Conservation (phyloP, 2,888 invertebrate genomes). For the Coelopa pilipes region DNA sequence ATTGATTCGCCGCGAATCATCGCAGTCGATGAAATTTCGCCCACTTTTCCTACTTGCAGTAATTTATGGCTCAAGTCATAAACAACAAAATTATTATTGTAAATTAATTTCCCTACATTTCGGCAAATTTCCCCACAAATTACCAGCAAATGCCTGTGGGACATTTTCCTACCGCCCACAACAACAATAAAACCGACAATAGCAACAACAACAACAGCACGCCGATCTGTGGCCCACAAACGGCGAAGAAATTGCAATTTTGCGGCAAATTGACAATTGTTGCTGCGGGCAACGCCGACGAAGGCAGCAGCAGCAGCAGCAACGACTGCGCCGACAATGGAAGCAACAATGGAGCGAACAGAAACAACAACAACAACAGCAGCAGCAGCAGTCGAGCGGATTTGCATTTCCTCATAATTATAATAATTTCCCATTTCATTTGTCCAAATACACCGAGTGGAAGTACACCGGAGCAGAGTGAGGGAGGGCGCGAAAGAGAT, state of each 20-base stretch:
- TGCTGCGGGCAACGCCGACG: neutral
- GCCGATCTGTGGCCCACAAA: neutral
- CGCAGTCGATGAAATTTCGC: too few relatives aligned
- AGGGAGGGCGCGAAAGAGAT: neutral
- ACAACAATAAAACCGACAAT: conserved; percentile 1
- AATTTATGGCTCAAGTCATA: too few relatives aligned
- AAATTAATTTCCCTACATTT: too few relatives aligned
- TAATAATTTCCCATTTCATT: conserved; percentile 31
- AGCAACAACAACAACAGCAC: neutral
- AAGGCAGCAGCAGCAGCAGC: neutral
- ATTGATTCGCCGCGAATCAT: too few relatives aligned
- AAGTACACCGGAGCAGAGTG: neutral
- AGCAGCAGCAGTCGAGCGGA: neutral
- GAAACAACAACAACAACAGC: too few relatives aligned
- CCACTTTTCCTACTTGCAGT: too few relatives aligned
- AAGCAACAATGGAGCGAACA: too few relatives aligned
- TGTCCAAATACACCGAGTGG: neutral
- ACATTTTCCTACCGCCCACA: neutral
- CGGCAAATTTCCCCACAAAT: conserved; percentile 7
- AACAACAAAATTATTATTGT: too few relatives aligned
- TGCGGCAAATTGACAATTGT: conserved; percentile 3
- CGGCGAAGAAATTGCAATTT: neutral
- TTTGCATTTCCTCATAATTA: conserved; percentile 35
- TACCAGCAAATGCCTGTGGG: conserved; percentile 3
- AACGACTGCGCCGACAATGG: neutral